Evolutionary conservation across 64 coral and sea anemone genomes (phyloP), one percentile per base, ranked within the genome.

Genomic region (Pocillopora damicornis): DNA sequence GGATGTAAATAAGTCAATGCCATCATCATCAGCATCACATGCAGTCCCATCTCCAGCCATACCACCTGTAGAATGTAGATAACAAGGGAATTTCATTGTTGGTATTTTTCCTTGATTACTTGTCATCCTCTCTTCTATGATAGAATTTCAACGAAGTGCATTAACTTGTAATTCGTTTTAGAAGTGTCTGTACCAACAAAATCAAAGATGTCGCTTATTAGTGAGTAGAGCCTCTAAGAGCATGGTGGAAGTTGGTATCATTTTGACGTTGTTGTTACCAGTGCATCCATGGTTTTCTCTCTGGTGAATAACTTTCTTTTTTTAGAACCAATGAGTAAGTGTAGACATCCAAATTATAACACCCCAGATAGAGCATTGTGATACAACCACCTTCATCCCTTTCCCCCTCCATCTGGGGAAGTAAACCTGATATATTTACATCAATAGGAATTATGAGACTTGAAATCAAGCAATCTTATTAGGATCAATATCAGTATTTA

Each of bases 51-150:
- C 91, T 17, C 79, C 73, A 84, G 89, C 35, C 65, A 68, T 93
- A 18, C 91, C 87, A 18, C 73, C 87, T 77, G 91, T 93, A 36
- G 91, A 93, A 67, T 93, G 91, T 37, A 93, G 91, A 83, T 93
- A 93, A 83, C 91, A 58, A 82, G 91, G 65, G 30, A 38, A 83
- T 1, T 16, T 51, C 58, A 9, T 51, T 56, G 11, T n/a, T 81
- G 64, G 37, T 51, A 68, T 71, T 85, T 20, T 72, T 57, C 14
- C 61, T 66, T 82, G 36, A 82, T 82, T 12, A 15, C 42, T 8
- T 16, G n/a, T 80, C n/a, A 1, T 59, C 78, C 18, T 79, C 26
- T 60, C n/a, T 10, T 11, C 13, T 12, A 16, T 23, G 8, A 61
- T 82, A 82, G 60, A 82, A 80, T 80, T 71, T 45, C 14, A 18